Base-by-base conservation (phyloP, 2,113 vertebrate genomes). In the Boulengeromyrus knoepffleri region DNA sequence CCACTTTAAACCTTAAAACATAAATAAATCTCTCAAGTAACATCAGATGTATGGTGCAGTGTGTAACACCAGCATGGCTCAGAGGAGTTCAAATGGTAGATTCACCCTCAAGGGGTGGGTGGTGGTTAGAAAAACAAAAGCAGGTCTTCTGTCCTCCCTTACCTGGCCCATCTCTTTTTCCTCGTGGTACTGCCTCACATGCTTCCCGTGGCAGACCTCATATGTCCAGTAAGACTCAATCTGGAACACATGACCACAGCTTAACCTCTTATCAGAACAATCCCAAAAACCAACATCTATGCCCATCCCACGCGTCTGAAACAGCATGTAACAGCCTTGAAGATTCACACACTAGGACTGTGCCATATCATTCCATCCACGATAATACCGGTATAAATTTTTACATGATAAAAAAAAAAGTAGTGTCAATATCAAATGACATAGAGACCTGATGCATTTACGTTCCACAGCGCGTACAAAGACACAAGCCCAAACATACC, bases 221-320 rank as follows among this genome's bases (percentile, higher is more conserved):
- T 99, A 99, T 3, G 98, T 99, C 99, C 99, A 99, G 87, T 99
- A 99, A 17, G 98, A 99, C 92, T 99, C 99, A 92, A 99, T 99
- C 98, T 99, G 94, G 92, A 94, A 94, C 92, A 50, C 4, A n/a
- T 2, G 24, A 89, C 3, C 24, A 53, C 77, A 46, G 3, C 19
- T 84, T 46, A 84, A 45, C 19, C 39, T 46, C 36, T 46, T 9
- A 21, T 9, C 42, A 46, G 83, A n/a, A 24, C 45, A 3, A 2
- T 10, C 24, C 1, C 45, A 21, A 19, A 39, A 46, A 46, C 21
- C 7, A 21, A 80, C 15, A 39, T 45, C 80, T 24, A 15, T 39
- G 39, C 3, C 36, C 7, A 42, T 84, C 7, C 39, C 5, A 46
- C 17, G 9, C 2, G 8, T 45, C 17, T 21, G 17, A 46, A 42